phyloP scores from a whole-genome alignment of 2,797 vertebrate genomes.

The Labroides dimidiatus region DNA sequence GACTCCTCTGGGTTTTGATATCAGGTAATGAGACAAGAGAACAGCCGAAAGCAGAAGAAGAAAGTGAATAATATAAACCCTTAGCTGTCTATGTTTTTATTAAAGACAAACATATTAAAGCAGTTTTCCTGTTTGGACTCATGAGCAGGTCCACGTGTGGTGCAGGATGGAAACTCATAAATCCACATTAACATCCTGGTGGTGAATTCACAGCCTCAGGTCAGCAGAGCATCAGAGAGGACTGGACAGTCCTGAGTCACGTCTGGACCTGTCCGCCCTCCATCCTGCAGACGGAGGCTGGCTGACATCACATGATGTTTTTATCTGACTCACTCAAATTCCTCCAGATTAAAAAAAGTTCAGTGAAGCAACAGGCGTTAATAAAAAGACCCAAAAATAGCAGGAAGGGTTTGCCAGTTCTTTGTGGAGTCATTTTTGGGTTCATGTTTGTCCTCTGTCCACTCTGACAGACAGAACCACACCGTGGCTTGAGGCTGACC shows the following conservation, averaged over 20 bases:
- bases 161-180: constrained; percentile 32
- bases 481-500: constrained; percentile 49
- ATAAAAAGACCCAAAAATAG: constrained; percentile 50
- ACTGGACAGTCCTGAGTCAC: constrained; percentile 57
- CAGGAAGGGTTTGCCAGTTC: background rate
- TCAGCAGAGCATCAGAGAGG: constrained; percentile 38
- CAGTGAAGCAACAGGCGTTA: constrained; percentile 31
- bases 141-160: background rate
- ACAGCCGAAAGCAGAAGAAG: no score
- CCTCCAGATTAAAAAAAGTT: constrained; percentile 26
- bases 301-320: constrained; percentile 58
- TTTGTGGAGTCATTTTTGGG: constrained; percentile 24
- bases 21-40: no score
- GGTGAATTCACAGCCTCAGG: constrained; percentile 60
- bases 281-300: constrained; percentile 10
- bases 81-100: no score
- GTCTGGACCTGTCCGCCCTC: constrained; percentile 37
- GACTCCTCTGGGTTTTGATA: no score
- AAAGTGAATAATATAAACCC: no score
- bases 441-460: constrained; percentile 31
- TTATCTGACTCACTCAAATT: constrained; percentile 65
- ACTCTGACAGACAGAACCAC: constrained; percentile 20
- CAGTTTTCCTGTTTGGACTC: no score
- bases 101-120: no score
- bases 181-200: constrained; percentile 28